Percentiles rank a stretch among this genome's conserved stretches.
These are phyloP conservation scores for Phorcus lineatus DNA, from an alignment of 2,888 invertebrate genomes.

Conservation along the genomic window DNA sequence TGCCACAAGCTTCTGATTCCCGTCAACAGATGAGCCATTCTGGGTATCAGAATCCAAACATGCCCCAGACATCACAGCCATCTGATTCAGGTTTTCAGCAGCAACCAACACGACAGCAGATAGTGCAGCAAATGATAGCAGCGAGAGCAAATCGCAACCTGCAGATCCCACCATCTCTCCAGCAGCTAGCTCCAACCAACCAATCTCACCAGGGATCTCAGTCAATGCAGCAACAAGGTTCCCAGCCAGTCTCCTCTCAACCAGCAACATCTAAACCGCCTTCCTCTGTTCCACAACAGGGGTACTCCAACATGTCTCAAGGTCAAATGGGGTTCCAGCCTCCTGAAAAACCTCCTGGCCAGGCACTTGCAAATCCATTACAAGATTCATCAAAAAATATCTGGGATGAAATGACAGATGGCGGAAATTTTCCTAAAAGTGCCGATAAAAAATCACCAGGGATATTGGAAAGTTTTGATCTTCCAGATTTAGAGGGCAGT, in stretches of 20 bases:
- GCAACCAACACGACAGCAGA: slow-evolving; percentile 5
- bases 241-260: neutral
- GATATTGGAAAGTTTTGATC: neutral
- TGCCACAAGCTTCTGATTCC: neutral
- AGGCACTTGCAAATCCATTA: neutral
- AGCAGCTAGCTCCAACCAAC: neutral
- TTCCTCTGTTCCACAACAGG: neutral
- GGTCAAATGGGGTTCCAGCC: neutral
- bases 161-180: neutral
- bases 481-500: neutral
- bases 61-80: neutral
- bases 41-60: neutral
- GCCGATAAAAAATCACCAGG: neutral
- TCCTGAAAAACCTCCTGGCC: slow-evolving; percentile 5
- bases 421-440: neutral
- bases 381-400: neutral
- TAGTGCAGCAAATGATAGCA: slow-evolving; percentile 9
- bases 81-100: neutral
- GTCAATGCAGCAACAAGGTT: neutral
- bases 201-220: slow-evolving; percentile 16
- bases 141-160: slow-evolving; percentile 14
- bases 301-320: neutral
- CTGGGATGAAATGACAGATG: neutral
- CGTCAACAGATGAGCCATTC: neutral
- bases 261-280: neutral